Base-by-base conservation (phyloP, 2,888 invertebrate genomes). In the Athalia cordata region DNA sequence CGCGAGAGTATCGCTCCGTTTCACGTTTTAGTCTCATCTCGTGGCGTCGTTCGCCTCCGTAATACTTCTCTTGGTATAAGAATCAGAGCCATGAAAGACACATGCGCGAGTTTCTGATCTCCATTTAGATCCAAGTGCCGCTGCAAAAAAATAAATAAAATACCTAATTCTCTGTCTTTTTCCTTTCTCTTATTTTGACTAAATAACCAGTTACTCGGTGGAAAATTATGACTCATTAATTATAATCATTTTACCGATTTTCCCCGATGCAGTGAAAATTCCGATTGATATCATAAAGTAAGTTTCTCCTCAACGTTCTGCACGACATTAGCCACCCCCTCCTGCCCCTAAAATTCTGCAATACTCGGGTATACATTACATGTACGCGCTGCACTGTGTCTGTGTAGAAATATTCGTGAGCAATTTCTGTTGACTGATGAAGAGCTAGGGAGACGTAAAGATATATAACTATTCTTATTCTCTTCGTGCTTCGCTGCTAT, bases 1-100 rank as follows among this genome's bases (percentile, higher is more conserved):
- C 61, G 77, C 55, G 52, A 49, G 49, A 65, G 45, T 55, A 66
- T 55, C 75, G 66, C 57, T 75, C 49, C 62, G 75, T 75, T 64
- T 29, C 29, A 29, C 29, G 29, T 29, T 29, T 29, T 50, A 75
- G 75, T 75, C 75, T 62, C 50, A 62, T 59, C 57, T 59, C 9
- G 47, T 57, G 9, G 57, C 29, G 29, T 29, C 29, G 29, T 29
- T 29, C 29, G 29, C 29, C 29, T 29, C 29, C 29, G 29, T 29
- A 29, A 29, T 29, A 29, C 29, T 29, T 29, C 29, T 62, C 62
- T 11, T 9, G 29, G 62, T 45, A 61, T 7, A 29, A 61, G 15
- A 11, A 61, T 61, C 29, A 29, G 61, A 61, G 29, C 61, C 61
- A 29, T 9, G 61, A 8, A 15, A 61, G 13, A 61, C 6, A n/a